These are phyloP conservation scores for Lordiphosa collinella DNA, from an alignment of 1,140 invertebrate genomes.

Conservation along the genomic window DNA sequence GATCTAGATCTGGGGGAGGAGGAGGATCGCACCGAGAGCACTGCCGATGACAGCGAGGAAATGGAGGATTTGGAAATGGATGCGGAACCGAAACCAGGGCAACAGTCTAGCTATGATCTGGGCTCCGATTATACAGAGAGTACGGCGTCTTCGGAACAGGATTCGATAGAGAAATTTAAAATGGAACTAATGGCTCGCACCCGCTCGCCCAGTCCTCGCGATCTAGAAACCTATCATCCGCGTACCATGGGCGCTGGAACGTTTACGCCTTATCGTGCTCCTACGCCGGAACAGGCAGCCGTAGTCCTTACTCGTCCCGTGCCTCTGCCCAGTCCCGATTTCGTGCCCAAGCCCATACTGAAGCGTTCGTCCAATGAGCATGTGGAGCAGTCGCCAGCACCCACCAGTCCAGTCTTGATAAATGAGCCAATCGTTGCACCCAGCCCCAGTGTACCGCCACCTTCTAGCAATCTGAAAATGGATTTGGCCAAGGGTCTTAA, in stretches of 20 bases:
- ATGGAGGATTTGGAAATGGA: constrained; percentile 31
- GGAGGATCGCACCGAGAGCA: constrained; percentile 54
- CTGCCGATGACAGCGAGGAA: constrained; percentile 59
- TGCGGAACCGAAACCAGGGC: constrained; percentile 5
- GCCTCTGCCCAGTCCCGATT: constrained; percentile 83
- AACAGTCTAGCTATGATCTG: constrained; percentile 73
- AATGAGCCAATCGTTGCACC: constrained; percentile 63
- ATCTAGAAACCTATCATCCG: constrained; percentile 86
- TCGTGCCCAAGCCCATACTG: constrained; percentile 87
- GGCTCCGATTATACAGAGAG: constrained; percentile 83
- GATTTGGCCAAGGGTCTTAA: constrained; percentile 73
- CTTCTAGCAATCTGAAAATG: constrained; percentile 40
- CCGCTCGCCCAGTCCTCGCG: constrained; percentile 81
- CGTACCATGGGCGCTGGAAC: constrained; percentile 74
- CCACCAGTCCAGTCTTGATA: constrained; percentile 7
- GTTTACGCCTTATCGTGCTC: constrained; percentile 74
- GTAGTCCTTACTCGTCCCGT: constrained; percentile 82
- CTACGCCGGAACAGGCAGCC: constrained; percentile 81
- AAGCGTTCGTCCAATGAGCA: constrained; percentile 81
- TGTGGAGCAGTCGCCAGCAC: constrained; percentile 38
- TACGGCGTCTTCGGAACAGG: constrained; percentile 81
- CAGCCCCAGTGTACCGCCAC: not conserved
- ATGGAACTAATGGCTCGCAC: constrained; percentile 80
- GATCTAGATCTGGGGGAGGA: constrained; percentile 39
- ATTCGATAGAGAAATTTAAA: constrained; percentile 82